Evolutionary conservation across 2,888 invertebrate species (phyloP), one percentile per base, ranked within the genome.

Genomic region (Drosophila suboccidentalis): DNA sequence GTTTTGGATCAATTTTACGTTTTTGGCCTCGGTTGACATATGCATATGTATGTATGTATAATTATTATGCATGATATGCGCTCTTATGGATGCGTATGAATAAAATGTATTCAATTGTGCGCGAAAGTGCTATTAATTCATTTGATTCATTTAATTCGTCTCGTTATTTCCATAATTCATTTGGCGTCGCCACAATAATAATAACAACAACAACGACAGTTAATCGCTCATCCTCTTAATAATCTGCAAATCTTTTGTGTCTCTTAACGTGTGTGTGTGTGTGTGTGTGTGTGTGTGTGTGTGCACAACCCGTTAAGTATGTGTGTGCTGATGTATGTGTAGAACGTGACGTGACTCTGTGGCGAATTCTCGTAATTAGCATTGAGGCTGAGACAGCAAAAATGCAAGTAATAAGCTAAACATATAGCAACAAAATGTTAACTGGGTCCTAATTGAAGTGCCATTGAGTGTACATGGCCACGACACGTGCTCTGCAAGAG

Each of bases 401-500:
- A 81, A 79, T 81, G 68, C 72, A 75, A 69, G 81, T 75, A 75
- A 73, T 74, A 78, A 73, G 74, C 85, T 72, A 71, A 85, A 47
- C 51, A 69, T 50, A 64, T 66, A 75, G 44, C 58, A 53, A 39
- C 62, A 58, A 47, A 51, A 62, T 71, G 80, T 71, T 71, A 65
- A 68, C 76, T 63, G 68, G 70, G 55, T 72, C 87, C 70, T 84
- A 84, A 84, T 84, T 84, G 89, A 87, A 84, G 84, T 87, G 87
- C 83, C 84, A 74, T 82, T 68, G 80, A 62, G 59, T 71, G 54
- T 58, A 65, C 59, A 70, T 61, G 78, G 17, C 44, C 68, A 58
- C 4, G 51, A 61, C 69, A 78, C 78, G 74, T 65, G 58, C 63
- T 47, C 19, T 38, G n/a, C 54, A 57, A n/a, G 46, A 58, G 5